Percentiles rank a stretch among this genome's conserved stretches.
Evolutionary conservation across 2,113 vertebrate species (phyloP).

Genomic region (Lepus europaeus): DNA sequence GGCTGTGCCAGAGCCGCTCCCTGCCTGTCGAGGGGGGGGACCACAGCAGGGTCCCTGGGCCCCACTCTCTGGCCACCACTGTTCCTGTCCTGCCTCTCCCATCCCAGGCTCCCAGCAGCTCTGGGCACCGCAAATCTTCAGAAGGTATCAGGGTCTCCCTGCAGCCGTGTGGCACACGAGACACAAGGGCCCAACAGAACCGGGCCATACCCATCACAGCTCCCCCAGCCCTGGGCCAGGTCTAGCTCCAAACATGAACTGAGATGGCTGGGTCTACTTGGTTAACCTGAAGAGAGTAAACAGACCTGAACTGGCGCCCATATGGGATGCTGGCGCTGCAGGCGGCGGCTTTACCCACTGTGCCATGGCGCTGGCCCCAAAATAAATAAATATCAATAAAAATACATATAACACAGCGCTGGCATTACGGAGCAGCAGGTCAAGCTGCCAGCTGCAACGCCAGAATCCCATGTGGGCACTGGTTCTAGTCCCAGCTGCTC

Average conservation of each 20-base stretch:
- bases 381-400: no score
- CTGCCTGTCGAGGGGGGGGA: no score
- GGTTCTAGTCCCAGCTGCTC: no score
- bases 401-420: no score
- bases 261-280: accelerated
- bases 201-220: no score
- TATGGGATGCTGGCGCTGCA: no score
- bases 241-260: neutral
- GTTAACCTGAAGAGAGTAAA: neutral
- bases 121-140: neutral
- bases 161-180: neutral
- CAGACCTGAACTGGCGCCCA: no score
- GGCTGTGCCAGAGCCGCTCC: neutral
- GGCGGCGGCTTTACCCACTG: neutral
- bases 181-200: neutral
- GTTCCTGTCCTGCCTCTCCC: neutral
- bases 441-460: no score
- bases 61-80: neutral
- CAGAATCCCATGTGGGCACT: no score
- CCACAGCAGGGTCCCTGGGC: neutral
- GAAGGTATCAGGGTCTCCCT: neutral
- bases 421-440: no score
- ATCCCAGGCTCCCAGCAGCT: neutral
- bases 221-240: neutral
- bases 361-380: no score